phyloP scores from a whole-genome alignment of 2,113 vertebrate genomes.

The Steatornis caripensis region DNA sequence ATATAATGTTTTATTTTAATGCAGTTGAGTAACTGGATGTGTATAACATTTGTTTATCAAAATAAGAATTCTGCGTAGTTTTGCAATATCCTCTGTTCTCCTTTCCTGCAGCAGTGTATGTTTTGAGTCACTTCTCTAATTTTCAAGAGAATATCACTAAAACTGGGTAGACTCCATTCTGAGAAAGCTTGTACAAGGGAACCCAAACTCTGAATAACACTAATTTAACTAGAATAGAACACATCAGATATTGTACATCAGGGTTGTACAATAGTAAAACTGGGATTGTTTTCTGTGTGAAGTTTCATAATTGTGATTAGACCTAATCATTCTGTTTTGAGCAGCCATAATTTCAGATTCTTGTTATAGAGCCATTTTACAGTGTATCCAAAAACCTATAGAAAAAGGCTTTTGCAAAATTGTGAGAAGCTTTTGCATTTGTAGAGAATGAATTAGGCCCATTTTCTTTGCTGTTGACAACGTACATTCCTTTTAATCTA shows the following conservation, averaged over 20 bases:
- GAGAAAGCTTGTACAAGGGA: neutral
- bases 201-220: neutral
- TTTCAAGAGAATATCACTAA: neutral
- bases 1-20: neutral
- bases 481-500: constrained; percentile 51
- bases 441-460: constrained; percentile 11
- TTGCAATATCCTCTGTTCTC: neutral
- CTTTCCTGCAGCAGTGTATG: neutral
- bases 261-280: neutral
- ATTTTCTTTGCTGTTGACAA: constrained; percentile 52
- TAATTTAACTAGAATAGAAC: neutral
- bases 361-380: neutral
- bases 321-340: constrained; percentile 2
- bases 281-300: neutral
- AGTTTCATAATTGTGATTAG: constrained; percentile 20
- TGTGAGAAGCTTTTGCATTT: constrained; percentile 6
- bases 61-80: neutral
- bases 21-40: neutral
- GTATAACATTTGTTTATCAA: neutral
- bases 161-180: neutral
- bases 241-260: neutral
- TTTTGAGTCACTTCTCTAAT: neutral
- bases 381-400: neutral
- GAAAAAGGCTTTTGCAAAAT: neutral
- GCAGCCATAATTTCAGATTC: neutral